Evolutionary conservation across 2,888 invertebrate genomes (phyloP).

Genomic region (Trisateles emortualis): DNA sequence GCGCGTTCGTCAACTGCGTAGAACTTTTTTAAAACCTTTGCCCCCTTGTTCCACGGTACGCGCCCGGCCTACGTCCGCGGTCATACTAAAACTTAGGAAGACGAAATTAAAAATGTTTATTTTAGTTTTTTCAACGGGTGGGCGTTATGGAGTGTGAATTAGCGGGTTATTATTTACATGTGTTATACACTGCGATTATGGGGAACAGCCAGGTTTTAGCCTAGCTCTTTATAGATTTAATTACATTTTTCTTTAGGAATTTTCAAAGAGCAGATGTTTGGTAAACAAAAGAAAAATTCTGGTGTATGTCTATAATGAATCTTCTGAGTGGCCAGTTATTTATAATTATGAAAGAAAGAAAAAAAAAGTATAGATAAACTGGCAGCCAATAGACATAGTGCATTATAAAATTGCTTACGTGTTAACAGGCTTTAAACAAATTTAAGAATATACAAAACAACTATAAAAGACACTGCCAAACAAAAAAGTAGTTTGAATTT

Average conservation of each 20-base stretch:
- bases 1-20: constrained; percentile 21
- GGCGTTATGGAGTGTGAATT: constrained; percentile 56
- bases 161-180: constrained; percentile 45
- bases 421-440: too few species aligned
- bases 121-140: constrained; percentile 58
- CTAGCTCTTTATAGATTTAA: constrained; percentile 11
- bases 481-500: too few species aligned
- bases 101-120: constrained; percentile 66
- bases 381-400: too few species aligned
- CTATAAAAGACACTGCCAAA: too few species aligned
- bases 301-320: too few species aligned
- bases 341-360: too few species aligned
- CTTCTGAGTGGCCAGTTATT: neutral
- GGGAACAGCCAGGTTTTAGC: constrained; percentile 1
- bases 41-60: constrained; percentile 35
- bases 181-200: constrained; percentile 20
- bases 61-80: constrained; percentile 42
- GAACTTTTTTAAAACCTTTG: constrained; percentile 15
- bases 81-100: constrained; percentile 51
- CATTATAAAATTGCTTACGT: too few species aligned
- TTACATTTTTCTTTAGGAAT: neutral
- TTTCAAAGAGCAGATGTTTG: neutral
- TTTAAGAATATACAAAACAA: too few species aligned
- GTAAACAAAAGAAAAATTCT: neutral
- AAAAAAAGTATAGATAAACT: too few species aligned